A percentile compares a stretch with the other conserved stretches of the same genome.
Conservation (phyloP, 2,113 vertebrate species). For the Casuarius casuarius region DNA sequence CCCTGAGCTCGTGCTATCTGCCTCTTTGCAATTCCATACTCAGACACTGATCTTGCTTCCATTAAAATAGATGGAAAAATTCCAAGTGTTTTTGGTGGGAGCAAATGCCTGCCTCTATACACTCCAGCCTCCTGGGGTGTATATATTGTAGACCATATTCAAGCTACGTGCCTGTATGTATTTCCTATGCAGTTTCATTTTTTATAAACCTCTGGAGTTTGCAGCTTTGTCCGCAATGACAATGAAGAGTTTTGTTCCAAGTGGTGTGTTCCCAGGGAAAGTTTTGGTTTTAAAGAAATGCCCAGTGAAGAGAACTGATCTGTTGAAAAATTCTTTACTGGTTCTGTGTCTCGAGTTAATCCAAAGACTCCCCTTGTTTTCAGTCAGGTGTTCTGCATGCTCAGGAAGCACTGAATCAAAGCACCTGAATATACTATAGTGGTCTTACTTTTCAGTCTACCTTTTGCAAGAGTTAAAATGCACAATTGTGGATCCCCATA, state of each 20-base stretch:
- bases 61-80: conserved; percentile 52
- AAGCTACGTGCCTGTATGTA: conserved; percentile 1
- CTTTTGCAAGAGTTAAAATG: not conserved
- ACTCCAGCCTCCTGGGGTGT: conserved; percentile 15
- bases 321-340: not conserved
- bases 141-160: not conserved
- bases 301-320: not conserved
- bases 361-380: not conserved
- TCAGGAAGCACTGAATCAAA: not conserved
- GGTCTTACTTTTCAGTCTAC: not conserved
- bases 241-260: not conserved
- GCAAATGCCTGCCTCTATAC: not conserved
- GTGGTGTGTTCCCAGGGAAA: not conserved
- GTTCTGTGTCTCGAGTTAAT: not conserved
- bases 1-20: not conserved
- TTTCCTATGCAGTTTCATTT: conserved; percentile 16
- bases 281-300: conserved; percentile 1
- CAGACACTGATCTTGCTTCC: conserved; percentile 9
- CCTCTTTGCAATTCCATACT: not conserved
- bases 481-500: not conserved
- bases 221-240: conserved; percentile 22
- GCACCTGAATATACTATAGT: not conserved
- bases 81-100: conserved; percentile 46
- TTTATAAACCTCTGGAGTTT: conserved; percentile 41
- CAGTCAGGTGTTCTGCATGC: not conserved